These are phyloP conservation scores for Rhombomys opimus DNA, from an alignment of 2,113 vertebrate genomes.

Conservation along the genomic window DNA sequence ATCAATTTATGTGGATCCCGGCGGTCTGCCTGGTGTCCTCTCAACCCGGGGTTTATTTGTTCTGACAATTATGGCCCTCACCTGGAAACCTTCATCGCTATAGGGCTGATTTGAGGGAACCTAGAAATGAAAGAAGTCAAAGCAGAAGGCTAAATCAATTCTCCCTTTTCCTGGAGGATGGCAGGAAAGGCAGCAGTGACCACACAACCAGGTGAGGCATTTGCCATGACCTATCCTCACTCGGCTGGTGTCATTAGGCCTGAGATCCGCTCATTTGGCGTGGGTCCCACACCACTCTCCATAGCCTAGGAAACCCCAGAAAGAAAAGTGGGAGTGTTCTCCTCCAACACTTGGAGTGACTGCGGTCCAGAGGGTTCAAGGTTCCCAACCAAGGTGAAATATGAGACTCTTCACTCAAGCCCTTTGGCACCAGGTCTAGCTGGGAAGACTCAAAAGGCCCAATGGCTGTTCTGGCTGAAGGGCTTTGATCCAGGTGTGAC, in stretches of 20 bases:
- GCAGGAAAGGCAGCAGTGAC: background rate
- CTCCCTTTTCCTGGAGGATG: background rate
- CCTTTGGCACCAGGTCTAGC: background rate
- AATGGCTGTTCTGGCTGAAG: background rate
- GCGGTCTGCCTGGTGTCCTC: slow-evolving; percentile 45
- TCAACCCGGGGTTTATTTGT: slow-evolving; percentile 38
- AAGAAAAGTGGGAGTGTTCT: background rate
- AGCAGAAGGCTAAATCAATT: background rate
- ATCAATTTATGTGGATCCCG: slow-evolving; percentile 68
- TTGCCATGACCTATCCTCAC: background rate
- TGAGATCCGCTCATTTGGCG: background rate
- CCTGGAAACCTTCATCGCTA: slow-evolving; percentile 14
- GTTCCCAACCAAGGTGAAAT: background rate
- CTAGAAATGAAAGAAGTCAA: slow-evolving; percentile 24
- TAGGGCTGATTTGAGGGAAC: slow-evolving; percentile 58
- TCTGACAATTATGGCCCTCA: slow-evolving; percentile 70
- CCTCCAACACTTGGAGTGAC: background rate
- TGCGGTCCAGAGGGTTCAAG: background rate
- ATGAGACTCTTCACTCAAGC: background rate
- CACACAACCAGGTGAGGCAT: background rate
- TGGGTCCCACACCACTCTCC: background rate
- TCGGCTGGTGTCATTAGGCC: background rate
- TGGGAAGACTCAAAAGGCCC: slow-evolving; percentile 33
- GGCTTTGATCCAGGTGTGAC: background rate
- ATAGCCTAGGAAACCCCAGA: background rate